A percentile compares a stretch with the other conserved stretches of the same genome.
Conservation (phyloP, 2,113 vertebrate species). For the Carassius auratus region DNA sequence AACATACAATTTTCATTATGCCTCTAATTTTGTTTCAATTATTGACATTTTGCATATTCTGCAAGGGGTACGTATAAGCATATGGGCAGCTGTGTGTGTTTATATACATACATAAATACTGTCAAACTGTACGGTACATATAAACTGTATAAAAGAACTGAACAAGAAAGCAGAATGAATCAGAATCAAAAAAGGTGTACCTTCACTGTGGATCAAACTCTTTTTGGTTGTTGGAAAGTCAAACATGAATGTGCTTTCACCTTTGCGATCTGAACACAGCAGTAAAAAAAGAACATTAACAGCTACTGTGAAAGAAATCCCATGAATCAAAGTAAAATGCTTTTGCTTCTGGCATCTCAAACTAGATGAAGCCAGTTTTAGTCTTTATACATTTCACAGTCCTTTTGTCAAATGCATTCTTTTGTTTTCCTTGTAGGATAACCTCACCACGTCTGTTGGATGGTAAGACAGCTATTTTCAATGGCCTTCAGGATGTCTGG, state of each 20-base stretch:
- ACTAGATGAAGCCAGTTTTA: neutral
- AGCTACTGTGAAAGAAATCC: neutral
- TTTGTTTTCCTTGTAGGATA: neutral
- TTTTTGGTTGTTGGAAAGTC: neutral
- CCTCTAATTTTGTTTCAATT: no score
- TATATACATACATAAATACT: no score
- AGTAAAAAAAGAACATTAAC: neutral
- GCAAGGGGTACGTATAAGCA: no score
- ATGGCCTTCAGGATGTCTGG: neutral
- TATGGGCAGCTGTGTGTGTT: no score
- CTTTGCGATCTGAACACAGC: neutral
- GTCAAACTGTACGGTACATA: no score
- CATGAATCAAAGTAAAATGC: neutral
- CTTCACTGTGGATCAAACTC: neutral
- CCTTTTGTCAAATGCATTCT: neutral
- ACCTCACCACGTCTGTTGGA: neutral
- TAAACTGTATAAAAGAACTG: no score
- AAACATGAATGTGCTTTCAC: neutral
- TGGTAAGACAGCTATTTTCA: neutral
- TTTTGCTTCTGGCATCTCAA: neutral
- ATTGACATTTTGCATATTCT: no score
- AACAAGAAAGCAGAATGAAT: neutral
- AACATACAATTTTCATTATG: no score
- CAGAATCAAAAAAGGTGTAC: neutral
- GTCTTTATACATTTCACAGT: neutral